Base-by-base conservation (phyloP, 2,113 vertebrate species). In the Podarcis raffonei region DNA sequence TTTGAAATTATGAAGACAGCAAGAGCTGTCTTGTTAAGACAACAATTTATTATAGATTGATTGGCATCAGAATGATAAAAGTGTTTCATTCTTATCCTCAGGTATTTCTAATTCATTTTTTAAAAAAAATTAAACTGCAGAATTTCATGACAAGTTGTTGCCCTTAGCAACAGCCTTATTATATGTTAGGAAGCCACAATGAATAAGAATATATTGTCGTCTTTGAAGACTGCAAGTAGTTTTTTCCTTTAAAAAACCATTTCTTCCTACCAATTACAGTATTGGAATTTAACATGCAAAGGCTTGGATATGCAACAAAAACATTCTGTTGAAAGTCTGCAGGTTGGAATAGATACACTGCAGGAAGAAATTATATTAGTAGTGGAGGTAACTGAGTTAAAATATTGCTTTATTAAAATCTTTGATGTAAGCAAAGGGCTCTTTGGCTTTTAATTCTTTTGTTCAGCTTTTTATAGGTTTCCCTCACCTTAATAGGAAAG, bases 91-190 rank as follows among this genome's bases (percentile, higher is more conserved):
- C 91, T 85, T 88, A 3, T 18, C 92, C 35, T 85, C 30, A 4
- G 77, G 89, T 69, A 74, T 30, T 94, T 94, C 89, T 86, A 91
- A 90, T 89, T 94, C 42, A 90, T 53, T 48, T 11, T 42, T 48
- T 48, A 74, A 16, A 20, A 27, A 71, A 66, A 95, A 92, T 93
- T 88, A 87, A 42, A 0, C 65, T 77, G 75, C 62, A 86, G 79
- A 90, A 93, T 93, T 94, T 94, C 85, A 91, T 87, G 92, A 92
- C 83, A 92, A 37, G 69, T 68, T 72, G 92, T 96, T 97, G 96
- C 96, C 93, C 93, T 81, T 96, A 92, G 96, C 94, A 97, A 96
- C 96, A 2, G 76, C 77, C 48, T 87, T 94, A 92, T 42, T 89
- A 88, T 32, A 83, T 90, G 15, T 9, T 59, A 86, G 78, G 65